phyloP scores from a whole-genome alignment of 2,113 vertebrate genomes.

The Oryzias melastigma region DNA sequence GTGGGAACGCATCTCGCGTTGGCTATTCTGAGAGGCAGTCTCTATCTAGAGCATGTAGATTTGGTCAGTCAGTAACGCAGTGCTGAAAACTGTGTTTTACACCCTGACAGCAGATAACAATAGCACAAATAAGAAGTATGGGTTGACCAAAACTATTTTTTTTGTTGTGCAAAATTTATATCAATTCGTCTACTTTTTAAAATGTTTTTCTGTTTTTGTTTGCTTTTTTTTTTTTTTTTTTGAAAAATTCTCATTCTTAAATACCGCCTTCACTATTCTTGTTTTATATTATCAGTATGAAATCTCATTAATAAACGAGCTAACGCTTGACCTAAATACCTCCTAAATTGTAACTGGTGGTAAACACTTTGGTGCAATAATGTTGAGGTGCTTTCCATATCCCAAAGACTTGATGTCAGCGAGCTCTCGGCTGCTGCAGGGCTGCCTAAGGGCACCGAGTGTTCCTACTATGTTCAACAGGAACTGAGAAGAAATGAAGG shows the following conservation, averaged over 20 bases:
- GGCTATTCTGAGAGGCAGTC: conserved; percentile 80
- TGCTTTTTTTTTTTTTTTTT: too few relatives aligned
- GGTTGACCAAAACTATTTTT: too few relatives aligned
- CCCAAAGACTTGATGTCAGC: conserved; percentile 26
- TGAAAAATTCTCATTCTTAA: too few relatives aligned
- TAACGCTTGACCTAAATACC: conserved; percentile 24
- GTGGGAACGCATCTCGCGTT: conserved; percentile 72
- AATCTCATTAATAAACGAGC: neutral
- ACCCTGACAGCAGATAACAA: too few relatives aligned
- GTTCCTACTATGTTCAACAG: conserved; percentile 43
- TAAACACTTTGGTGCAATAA: conserved; percentile 5
- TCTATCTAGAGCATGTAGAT: conserved; percentile 66
- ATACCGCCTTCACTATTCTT: neutral
- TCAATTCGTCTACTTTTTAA: too few relatives aligned
- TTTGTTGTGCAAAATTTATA: too few relatives aligned
- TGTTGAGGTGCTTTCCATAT: conserved; percentile 31
- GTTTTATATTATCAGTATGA: neutral
- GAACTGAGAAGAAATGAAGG: conserved; percentile 30
- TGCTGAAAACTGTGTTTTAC: conserved; percentile 3
- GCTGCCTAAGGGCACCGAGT: conserved; percentile 61
- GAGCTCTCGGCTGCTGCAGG: conserved; percentile 56
- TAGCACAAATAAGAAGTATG: too few relatives aligned
- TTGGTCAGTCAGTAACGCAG: conserved; percentile 31
- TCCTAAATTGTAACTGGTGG: conserved; percentile 13
- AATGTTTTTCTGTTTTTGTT: too few relatives aligned